phyloP scores from a whole-genome alignment of 1,140 invertebrate genomes.

The Drosophila suzukii region DNA sequence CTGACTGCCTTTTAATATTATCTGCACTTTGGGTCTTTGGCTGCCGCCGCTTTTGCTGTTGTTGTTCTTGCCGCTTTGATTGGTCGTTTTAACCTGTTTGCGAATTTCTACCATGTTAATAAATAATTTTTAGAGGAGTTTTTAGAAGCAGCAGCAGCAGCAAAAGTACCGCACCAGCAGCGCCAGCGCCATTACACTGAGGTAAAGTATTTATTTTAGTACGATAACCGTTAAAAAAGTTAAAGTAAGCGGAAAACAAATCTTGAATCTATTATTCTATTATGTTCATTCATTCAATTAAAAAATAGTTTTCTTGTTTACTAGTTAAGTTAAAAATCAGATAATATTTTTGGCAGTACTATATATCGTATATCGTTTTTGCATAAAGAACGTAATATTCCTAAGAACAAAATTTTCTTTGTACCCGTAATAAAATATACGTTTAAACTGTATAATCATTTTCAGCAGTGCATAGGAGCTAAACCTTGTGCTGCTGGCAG shows the following conservation, averaged over 20 bases:
- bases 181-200: slow-evolving; percentile 39
- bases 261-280: no score
- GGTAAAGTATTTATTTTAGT: background rate
- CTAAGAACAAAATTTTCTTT: no score
- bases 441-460: background rate
- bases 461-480: slow-evolving; percentile 8
- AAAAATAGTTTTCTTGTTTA: no score
- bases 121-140: slow-evolving; percentile 83
- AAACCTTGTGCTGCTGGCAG: slow-evolving; percentile 16
- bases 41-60: slow-evolving; percentile 63
- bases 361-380: no score
- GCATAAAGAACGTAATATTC: no score
- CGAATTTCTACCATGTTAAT: slow-evolving; percentile 83
- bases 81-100: slow-evolving; percentile 82
- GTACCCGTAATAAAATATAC: no score
- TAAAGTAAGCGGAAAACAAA: no score
- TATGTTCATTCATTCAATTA: no score
- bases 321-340: no score
- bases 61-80: slow-evolving; percentile 75
- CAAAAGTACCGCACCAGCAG: slow-evolving; percentile 73
- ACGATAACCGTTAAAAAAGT: no score
- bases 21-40: slow-evolving; percentile 79
- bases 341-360: no score
- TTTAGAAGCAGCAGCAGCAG: slow-evolving; percentile 54
- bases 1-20: slow-evolving; percentile 82